phyloP scores from a whole-genome alignment of 2,888 invertebrate genomes.

The Drosophila austrosaltans region DNA sequence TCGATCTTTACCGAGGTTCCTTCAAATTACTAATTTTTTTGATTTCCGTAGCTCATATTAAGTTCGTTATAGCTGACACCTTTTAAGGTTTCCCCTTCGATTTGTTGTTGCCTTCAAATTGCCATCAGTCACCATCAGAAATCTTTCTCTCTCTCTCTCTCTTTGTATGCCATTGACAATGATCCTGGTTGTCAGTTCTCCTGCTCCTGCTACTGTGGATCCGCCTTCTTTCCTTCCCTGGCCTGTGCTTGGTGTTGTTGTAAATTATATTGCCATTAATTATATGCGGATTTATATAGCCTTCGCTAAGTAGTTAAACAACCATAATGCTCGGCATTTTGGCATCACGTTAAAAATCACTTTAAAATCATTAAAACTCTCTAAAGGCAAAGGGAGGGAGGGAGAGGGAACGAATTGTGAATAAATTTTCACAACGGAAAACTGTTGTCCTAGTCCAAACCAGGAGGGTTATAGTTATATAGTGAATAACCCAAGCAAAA shows the following conservation, averaged over 20 bases:
- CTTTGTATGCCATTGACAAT: conserved; percentile 2
- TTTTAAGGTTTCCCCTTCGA: not conserved
- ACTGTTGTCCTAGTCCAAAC: conserved; percentile 39
- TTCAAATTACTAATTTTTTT: too few species aligned
- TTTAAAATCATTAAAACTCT: conserved; percentile 64
- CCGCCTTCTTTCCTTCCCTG: conserved; percentile 21
- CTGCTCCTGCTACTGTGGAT: conserved; percentile 16
- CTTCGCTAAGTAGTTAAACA: conserved; percentile 51
- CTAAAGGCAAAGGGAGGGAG: not conserved
- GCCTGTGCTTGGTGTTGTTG: conserved; percentile 37
- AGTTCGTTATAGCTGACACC: conserved; percentile 19
- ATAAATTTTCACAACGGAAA: conserved; percentile 36
- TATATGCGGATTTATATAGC: conserved; percentile 67
- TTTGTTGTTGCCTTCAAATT: not conserved
- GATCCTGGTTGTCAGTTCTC: conserved; percentile 12
- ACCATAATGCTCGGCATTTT: conserved; percentile 49
- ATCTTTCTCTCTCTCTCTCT: not conserved
- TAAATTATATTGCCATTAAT: conserved; percentile 81
- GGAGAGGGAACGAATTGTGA: not conserved
- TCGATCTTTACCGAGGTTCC: too few species aligned
- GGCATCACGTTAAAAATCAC: conserved; percentile 68
- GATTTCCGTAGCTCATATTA: conserved; percentile 19
- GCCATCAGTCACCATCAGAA: conserved; percentile 9
- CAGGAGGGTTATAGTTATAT: conserved; percentile 62
- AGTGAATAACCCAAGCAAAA: conserved; percentile 20